A percentile compares a stretch with the other conserved stretches of the same genome.
phyloP scores from a whole-genome alignment of 2,888 invertebrate species.

The Euclidia mi region DNA sequence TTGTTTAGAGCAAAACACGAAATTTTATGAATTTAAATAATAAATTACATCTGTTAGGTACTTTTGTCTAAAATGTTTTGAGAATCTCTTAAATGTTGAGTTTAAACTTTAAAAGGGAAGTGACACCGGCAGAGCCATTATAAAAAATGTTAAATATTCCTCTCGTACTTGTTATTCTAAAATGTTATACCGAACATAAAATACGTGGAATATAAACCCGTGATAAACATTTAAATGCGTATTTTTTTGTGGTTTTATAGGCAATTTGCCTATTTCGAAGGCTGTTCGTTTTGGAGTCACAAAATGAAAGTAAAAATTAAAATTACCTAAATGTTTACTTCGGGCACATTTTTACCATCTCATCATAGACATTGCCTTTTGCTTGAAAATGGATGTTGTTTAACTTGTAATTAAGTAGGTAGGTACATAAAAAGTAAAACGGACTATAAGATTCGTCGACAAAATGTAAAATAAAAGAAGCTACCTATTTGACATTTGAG shows the following conservation, averaged over 20 bases:
- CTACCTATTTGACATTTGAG: no score
- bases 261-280: slow-evolving; percentile 51
- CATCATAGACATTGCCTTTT: slow-evolving; percentile 20
- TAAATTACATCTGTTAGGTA: slow-evolving; percentile 41
- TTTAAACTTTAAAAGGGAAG: slow-evolving; percentile 16
- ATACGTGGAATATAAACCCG: slow-evolving; percentile 46
- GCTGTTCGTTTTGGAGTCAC: slow-evolving; percentile 26
- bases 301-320: slow-evolving; percentile 49
- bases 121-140: slow-evolving; percentile 9
- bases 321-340: slow-evolving; percentile 35
- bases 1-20: slow-evolving; percentile 77
- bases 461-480: no score
- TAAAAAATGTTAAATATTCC: slow-evolving; percentile 14
- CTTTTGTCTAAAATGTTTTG: slow-evolving; percentile 28
- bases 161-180: slow-evolving; percentile 41
- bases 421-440: no score
- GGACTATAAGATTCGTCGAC: no score
- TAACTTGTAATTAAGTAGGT: no score
- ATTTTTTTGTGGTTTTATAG: slow-evolving; percentile 53
- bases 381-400: neutral
- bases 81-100: slow-evolving; percentile 22
- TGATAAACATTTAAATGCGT: slow-evolving; percentile 57
- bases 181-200: slow-evolving; percentile 48
- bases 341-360: slow-evolving; percentile 37
- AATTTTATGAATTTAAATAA: slow-evolving; percentile 67